Evolutionary conservation across 2,797 vertebrate genomes (phyloP).

Genomic region (Microchirus variegatus): DNA sequence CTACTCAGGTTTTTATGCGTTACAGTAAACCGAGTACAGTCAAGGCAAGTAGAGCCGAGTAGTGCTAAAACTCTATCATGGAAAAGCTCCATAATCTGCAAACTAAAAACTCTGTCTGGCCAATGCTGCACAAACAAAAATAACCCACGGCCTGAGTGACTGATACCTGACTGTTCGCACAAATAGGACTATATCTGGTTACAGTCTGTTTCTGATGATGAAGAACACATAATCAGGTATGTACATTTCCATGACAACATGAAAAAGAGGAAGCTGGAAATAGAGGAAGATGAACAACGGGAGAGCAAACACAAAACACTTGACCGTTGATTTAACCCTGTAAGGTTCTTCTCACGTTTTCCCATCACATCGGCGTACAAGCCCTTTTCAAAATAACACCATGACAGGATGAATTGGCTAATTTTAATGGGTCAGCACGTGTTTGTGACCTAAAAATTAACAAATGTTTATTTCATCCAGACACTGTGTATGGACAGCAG

Average conservation of each 20-base stretch:
- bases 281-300: not conserved
- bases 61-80: not conserved
- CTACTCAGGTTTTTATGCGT: too few relatives aligned
- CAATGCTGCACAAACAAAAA: not conserved
- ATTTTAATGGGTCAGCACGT: not conserved
- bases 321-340: not conserved
- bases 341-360: constrained; percentile 4
- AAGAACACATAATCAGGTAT: constrained; percentile 1
- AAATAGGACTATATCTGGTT: not conserved
- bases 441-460: not conserved
- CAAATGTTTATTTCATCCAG: too few relatives aligned
- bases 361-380: not conserved
- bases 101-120: not conserved
- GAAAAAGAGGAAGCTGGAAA: not conserved
- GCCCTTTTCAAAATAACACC: not conserved
- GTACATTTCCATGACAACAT: not conserved
- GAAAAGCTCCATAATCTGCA: not conserved
- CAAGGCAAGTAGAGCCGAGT: too few relatives aligned
- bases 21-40: too few relatives aligned
- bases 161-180: constrained; percentile 4
- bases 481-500: too few relatives aligned
- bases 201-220: constrained; percentile 5
- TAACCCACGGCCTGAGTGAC: constrained; percentile 11
- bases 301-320: not conserved
- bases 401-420: not conserved